Evolutionary conservation across 2,888 invertebrate genomes (phyloP), one percentile per base, ranked within the genome.

Genomic region (Exephanes ischioxanthus): DNA sequence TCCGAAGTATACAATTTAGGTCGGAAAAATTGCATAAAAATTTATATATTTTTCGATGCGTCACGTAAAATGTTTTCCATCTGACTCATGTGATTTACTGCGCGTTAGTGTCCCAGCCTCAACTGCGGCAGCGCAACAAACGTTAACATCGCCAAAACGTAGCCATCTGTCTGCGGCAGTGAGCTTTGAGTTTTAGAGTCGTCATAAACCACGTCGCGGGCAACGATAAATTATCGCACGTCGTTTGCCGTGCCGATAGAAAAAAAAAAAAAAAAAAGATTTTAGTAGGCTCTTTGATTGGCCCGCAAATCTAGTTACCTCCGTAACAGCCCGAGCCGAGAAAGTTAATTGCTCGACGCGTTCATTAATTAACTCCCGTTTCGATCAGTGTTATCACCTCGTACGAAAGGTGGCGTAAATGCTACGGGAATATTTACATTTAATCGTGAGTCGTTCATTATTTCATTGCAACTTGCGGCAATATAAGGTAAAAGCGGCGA

Each of bases 201-300:
- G 87, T 87, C 87, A 85, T 87, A 84, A 87, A 89, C 83, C 88
- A 88, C 86, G 85, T 84, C 82, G 83, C 75, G 82, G 87, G 86
- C 86, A 85, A 87, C 86, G 87, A 89, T 90, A 90, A 89, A 89
- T 89, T 87, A 90, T 86, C 85, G 85, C 83, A 87, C 87, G 88
- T 87, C 86, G 84, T 71, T 71, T 51, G 53, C 63, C 33, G 16
- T 80, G 84, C 79, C 82, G 68, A 85, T 88, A 73, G 83, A 89
- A 87, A 87, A 87, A 45, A 45, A 45, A 45, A 37, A 37, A n/a
- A n/a, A n/a, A n/a, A n/a, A 37, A 37, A 45, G 0, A 45, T 82
- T 77, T 79, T 30, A 61, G 48, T 22, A 51, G 41, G 71, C 66
- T 51, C 80, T 70, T 68, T 71, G 80, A 83, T 88, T 84, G 75